Evolutionary conservation across 2,797 vertebrate genomes (phyloP), one percentile per base, ranked within the genome.

Genomic region (Molossus molossus): DNA sequence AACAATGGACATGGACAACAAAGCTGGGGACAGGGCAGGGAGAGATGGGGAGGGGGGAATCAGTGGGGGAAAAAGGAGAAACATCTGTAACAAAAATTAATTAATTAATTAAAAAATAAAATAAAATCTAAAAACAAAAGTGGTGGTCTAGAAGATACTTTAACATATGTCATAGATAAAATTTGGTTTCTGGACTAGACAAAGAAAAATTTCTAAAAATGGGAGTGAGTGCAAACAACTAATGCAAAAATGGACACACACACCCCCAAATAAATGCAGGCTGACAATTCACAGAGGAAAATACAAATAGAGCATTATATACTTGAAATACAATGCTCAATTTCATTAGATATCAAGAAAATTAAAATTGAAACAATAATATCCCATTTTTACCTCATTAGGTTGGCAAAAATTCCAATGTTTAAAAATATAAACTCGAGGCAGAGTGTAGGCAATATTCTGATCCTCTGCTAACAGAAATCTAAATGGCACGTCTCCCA

Each of bases 111-210:
- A 33, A 33, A 33, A 33, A 33, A 33, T 33, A 33, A 33, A 33
- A 33, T 33, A 33, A 33, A 33, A 33, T 33, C 33, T 33, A 33
- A 33, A 33, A 33, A 33, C 3, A 6, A 8, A 25, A 84, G 7
- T 84, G 14, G n/a, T 60, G 27, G 27, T 81, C 62, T 17, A 81
- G n/a, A n/a, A 48, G 55, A 70, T 48, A 75, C 8, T 45, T 72
- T n/a, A 82, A 86, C 18, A 40, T 29, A 92, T 57, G 72, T 48
- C 17, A 87, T 58, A 92, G 58, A 58, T 53, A 85, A 57, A 86
- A 82, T 82, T 45, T 64, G 50, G n/a, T 33, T 96, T 93, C 29
- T 89, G 33, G 25, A 65, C 50, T 9, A 94, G 55, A 85, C 33
- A 87, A 65, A 65, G 29, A 91, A 77, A 73, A 69, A 45, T 79